Base-by-base conservation (phyloP, 1,140 invertebrate species). In the Potamilus streckersoni region DNA sequence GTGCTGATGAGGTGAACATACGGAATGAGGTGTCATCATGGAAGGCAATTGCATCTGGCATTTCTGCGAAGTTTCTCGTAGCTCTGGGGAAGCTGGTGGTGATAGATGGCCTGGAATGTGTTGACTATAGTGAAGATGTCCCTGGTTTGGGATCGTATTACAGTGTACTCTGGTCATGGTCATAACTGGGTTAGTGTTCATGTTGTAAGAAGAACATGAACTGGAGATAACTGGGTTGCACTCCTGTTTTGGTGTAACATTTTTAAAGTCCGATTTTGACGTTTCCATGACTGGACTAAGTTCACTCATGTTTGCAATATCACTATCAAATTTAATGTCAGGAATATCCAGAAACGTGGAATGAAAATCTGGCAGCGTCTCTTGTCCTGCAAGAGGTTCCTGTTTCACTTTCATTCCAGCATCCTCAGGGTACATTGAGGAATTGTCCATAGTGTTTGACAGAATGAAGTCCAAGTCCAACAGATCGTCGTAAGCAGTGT, bases 11-110 rank as follows among this genome's bases (percentile, higher is more conserved):
- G 79, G 88, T n/a, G 84, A 38, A 71, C 70, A 69, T 71, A 73
- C 70, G 17, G 31, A 16, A 59, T 58, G 77, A 61, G 75, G 68
- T 20, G 73, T 76, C 66, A 79, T 80, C 70, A 85, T 81, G 49
- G 80, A 74, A 38, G 82, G 77, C 49, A 82, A 69, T 8, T 74
- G 71, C 57, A 61, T 71, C 69, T 69, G 75, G 63, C 80, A 76
- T 71, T 83, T 81, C 0, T 66, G 57, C 60, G 79, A 68, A 63
- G 75, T 69, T 27, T 81, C 78, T 55, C 81, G 73, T 27, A 86
- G 88, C 71, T 92, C 91, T 19, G 91, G 92, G 65, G 91, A 92
- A 20, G 91, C 91, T 11, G 92, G 91, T 15, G 91, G 91, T 6
- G 91, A 92, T 76, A 92, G 89, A 79, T 92, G 90, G 14, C 89